These are phyloP conservation scores for Tapera naevia DNA, from an alignment of 2,797 vertebrate genomes.

Conservation along the genomic window DNA sequence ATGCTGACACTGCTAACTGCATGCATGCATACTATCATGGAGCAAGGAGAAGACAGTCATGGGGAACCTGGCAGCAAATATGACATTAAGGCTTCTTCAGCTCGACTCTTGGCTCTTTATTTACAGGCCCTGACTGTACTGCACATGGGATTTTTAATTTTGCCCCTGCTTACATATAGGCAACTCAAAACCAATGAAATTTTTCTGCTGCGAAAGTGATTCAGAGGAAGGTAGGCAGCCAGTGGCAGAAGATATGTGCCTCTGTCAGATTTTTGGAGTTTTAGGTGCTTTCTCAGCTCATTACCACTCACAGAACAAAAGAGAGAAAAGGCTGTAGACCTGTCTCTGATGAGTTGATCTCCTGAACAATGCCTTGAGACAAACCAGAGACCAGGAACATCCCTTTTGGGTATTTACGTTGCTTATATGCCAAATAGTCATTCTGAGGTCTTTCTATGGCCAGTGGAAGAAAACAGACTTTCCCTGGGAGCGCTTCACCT, in stretches of 20 bases:
- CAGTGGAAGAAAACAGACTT: background rate
- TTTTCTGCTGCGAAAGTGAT: background rate
- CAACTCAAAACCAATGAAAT: background rate
- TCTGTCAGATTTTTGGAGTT: background rate
- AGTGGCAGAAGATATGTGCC: background rate
- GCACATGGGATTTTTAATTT: background rate
- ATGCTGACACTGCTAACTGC: background rate
- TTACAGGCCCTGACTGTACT: background rate
- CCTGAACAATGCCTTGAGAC: background rate
- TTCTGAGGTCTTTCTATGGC: background rate
- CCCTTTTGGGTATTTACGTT: background rate
- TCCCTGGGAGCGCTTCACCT: background rate
- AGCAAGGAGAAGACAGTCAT: accelerated
- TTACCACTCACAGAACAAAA: background rate
- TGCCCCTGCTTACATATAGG: background rate
- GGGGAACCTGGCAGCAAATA: background rate
- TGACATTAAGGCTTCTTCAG: background rate
- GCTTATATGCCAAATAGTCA: background rate
- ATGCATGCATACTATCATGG: background rate
- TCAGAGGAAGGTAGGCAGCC: background rate
- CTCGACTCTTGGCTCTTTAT: background rate
- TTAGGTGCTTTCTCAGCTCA: background rate
- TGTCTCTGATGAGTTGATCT: background rate
- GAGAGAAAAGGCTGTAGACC: accelerated
- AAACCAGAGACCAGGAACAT: background rate